phyloP scores from a whole-genome alignment of 2,113 vertebrate species.

The Sturnus vulgaris region DNA sequence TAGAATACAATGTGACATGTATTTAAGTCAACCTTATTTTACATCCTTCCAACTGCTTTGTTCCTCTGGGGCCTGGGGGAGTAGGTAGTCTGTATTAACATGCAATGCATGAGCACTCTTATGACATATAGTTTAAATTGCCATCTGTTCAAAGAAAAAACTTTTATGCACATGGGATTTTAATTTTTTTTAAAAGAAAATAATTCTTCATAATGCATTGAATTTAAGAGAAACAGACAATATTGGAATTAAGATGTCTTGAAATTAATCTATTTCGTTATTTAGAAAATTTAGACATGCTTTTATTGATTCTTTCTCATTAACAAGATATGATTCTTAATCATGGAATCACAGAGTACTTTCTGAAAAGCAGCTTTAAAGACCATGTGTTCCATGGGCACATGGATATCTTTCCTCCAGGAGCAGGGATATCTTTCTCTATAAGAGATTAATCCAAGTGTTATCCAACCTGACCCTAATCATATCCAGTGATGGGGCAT shows the following conservation, averaged over 20 bases:
- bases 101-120: slow-evolving; percentile 11
- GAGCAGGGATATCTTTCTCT: not conserved
- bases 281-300: not conserved
- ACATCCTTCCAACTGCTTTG: not conserved
- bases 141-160: slow-evolving; percentile 11
- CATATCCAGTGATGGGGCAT: not conserved
- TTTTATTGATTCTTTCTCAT: not conserved
- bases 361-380: not conserved
- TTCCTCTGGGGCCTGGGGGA: not conserved
- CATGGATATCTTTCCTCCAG: not conserved
- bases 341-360: not conserved
- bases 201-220: not conserved
- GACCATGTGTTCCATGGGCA: not conserved
- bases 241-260: not conserved
- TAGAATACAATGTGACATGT: not conserved
- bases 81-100: not conserved
- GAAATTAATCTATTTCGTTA: not conserved
- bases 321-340: not conserved
- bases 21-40: not conserved
- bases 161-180: not conserved
- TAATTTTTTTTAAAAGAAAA: not conserved
- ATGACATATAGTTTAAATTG: not conserved
- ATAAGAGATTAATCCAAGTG: not conserved
- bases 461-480: not conserved
- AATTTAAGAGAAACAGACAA: not conserved